Conservation (phyloP, 2,888 invertebrate species). For the Harpalus rubripes region DNA sequence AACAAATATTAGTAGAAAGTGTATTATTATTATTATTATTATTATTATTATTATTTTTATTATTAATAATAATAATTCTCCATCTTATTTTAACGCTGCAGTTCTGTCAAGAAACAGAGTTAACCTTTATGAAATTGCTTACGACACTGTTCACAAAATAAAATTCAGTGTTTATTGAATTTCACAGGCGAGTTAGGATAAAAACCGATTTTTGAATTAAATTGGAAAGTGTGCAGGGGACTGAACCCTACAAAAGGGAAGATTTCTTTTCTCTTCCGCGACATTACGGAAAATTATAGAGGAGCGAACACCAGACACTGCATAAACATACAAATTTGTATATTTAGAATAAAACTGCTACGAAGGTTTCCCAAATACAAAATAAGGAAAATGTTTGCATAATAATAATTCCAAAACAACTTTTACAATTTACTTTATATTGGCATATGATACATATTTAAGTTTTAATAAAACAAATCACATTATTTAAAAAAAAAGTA, state of each 20-base stretch:
- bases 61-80: no score
- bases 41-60: no score
- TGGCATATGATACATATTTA: no score
- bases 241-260: slow-evolving; percentile 4
- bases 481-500: no score
- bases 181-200: slow-evolving; percentile 42
- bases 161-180: slow-evolving; percentile 43
- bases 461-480: no score
- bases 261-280: background rate
- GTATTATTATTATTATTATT: no score
- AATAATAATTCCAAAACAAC: background rate
- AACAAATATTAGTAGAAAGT: no score
- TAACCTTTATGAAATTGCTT: slow-evolving; percentile 23
- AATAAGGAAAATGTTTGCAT: background rate
- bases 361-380: background rate
- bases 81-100: background rate
- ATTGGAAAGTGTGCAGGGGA: slow-evolving; percentile 38
- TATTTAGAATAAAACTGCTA: background rate
- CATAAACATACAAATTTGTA: background rate
- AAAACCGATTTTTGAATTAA: slow-evolving; percentile 47
- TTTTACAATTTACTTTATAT: no score
- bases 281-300: slow-evolving; percentile 4
- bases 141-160: slow-evolving; percentile 35
- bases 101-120: background rate
- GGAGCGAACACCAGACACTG: background rate